A percentile compares a stretch with the other conserved stretches of the same genome.
phyloP scores from a whole-genome alignment of 2,888 invertebrate genomes.

The Hymenopus coronatus region DNA sequence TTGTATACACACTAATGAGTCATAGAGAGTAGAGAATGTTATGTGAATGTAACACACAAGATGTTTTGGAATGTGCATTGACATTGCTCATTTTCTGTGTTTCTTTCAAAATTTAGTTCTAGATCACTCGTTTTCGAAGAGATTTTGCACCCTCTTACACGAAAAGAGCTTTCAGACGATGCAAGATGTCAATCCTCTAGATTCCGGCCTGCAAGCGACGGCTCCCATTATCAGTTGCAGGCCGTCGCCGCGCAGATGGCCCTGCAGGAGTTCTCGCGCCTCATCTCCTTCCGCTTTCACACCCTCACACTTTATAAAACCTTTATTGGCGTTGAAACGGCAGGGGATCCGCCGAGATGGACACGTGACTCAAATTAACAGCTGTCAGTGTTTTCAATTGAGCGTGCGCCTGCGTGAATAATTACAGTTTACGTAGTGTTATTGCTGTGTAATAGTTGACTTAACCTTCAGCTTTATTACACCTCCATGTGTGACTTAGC shows the following conservation, averaged over 20 bases:
- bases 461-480: not conserved
- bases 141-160: not conserved
- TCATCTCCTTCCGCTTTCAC: slow-evolving; percentile 12
- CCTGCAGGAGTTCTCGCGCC: slow-evolving; percentile 23
- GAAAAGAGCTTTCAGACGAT: not conserved
- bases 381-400: slow-evolving; percentile 16
- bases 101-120: too few species aligned
- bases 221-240: slow-evolving; percentile 6
- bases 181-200: not conserved
- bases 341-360: not conserved
- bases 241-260: slow-evolving; percentile 11
- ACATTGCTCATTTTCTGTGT: too few species aligned
- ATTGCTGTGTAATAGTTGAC: not conserved
- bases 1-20: too few species aligned
- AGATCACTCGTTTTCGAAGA: too few species aligned
- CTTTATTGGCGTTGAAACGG: not conserved
- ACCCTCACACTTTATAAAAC: not conserved
- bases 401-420: not conserved
- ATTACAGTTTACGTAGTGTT: not conserved
- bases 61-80: too few species aligned
- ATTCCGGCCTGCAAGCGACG: not conserved
- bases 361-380: slow-evolving; percentile 28
- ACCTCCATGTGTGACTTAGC: not conserved
- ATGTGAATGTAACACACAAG: too few species aligned
- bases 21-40: too few species aligned